Percentiles rank a stretch among this genome's conserved stretches.
Conservation (phyloP, 2,888 invertebrate species). For the Onthophagus sagittarius region DNA sequence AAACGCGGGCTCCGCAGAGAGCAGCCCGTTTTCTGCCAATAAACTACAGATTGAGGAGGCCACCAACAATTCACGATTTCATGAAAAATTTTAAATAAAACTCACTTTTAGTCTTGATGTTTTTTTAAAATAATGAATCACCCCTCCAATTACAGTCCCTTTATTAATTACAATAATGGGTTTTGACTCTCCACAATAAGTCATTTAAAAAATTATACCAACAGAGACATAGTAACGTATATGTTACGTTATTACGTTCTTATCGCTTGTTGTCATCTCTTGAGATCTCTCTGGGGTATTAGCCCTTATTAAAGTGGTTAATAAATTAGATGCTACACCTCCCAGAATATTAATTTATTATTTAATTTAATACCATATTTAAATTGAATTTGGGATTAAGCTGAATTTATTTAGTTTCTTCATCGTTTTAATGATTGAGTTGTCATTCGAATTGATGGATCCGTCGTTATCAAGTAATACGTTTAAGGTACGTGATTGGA, state of each 20-base stretch:
- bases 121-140: constrained; percentile 1
- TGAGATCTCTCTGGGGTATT: not conserved
- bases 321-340: not conserved
- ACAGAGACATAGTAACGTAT: not conserved
- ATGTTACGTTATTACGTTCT: not conserved
- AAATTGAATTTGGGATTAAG: not conserved
- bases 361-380: too few species aligned
- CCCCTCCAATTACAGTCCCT: constrained; percentile 6
- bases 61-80: not conserved
- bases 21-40: not conserved
- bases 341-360: not conserved
- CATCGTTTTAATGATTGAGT: not conserved
- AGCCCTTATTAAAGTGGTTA: not conserved
- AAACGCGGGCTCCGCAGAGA: not conserved
- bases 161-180: not conserved
- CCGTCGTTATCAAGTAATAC: not conserved
- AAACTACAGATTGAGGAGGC: too few species aligned
- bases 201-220: not conserved
- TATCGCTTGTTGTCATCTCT: not conserved
- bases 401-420: not conserved
- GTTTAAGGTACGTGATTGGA: not conserved
- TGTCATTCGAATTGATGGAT: not conserved
- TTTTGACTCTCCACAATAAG: not conserved
- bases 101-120: not conserved
- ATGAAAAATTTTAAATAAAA: too few species aligned